Conservation (phyloP, 1,140 invertebrate genomes). For the Ceratoteleas bidentatus region DNA sequence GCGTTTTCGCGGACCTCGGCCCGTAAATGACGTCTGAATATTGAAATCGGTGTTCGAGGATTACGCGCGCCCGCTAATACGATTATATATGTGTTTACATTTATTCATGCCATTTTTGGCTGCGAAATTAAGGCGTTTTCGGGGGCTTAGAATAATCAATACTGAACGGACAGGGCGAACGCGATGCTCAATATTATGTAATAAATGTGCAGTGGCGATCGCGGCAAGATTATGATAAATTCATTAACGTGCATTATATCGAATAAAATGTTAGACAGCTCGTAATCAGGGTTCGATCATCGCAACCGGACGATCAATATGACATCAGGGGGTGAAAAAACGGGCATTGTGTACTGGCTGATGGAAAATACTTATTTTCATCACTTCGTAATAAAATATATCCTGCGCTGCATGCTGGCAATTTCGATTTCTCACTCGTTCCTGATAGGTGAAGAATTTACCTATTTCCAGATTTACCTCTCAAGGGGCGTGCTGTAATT, state of each 20-base stretch:
- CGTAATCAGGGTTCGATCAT: not conserved
- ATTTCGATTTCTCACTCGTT: no score
- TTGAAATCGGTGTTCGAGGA: not conserved
- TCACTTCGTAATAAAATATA: no score
- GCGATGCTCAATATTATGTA: not conserved
- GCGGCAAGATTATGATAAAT: not conserved
- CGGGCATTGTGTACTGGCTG: no score
- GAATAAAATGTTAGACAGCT: not conserved
- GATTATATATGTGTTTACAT: not conserved
- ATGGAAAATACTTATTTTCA: no score
- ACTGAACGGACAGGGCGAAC: not conserved
- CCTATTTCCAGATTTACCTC: no score
- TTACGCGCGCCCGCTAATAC: not conserved
- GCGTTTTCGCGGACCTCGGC: not conserved
- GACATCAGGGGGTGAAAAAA: no score
- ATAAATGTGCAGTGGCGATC: not conserved
- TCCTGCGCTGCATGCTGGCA: no score
- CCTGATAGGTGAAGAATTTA: no score
- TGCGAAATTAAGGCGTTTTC: not conserved
- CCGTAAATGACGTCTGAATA: conserved; percentile 39
- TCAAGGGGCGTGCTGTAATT: no score
- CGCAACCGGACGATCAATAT: no score
- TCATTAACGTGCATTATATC: conserved; percentile 14
- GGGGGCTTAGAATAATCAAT: not conserved
- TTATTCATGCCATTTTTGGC: not conserved